Evolutionary conservation across 30 jellyfish, hydroid and myxozoan genomes (phyloP), one percentile per base, ranked within the genome.

Genomic region (Pelagia noctiluca): DNA sequence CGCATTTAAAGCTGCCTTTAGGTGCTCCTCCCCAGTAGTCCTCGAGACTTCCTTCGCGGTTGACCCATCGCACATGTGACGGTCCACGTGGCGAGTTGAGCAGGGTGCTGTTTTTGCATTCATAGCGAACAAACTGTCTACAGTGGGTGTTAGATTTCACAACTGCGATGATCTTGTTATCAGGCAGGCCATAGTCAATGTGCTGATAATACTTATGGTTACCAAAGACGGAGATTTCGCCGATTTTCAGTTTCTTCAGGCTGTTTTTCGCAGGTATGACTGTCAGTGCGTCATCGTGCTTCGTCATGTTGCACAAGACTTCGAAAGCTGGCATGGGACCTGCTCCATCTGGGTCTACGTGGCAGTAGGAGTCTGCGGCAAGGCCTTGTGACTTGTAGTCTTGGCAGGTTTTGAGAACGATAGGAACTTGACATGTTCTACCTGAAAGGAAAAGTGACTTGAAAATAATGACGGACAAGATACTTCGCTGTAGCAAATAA

Each of bases 11-110:
- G 64, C 99, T 95, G 33, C 90, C 99, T 36, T 84, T 84, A 1
- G 92, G 94, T 37, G 99, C 99, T 60, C 99, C 99, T 42, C 99
- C 99, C 99, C 99, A 95, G 94, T 95, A 95, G 38, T 80, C 78
- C 68, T 95, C 97, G 7, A 71, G 18, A 35, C 52, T 5, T 1
- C 99, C 99, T 13, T 63, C 50, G 24, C 99, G 82, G 42, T 77
- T 96, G 24, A 78, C 92, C 99, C 99, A 95, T 37, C 85, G 87
- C 36, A 85, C 96, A 50, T 31, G 64, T 31, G 99, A 65, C 30
- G 99, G 99, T 19, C 99, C 99, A 16, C 95, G 31, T 18, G 99
- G 99, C 76, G 99, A 84, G 80, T 88, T 89, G 69, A 95, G 74
- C 57, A 95, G 73, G 2, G 76, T 90, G 78, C 97, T 68, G 48